Conservation (phyloP, 2,113 vertebrate species). For the Phasianus colchicus region DNA sequence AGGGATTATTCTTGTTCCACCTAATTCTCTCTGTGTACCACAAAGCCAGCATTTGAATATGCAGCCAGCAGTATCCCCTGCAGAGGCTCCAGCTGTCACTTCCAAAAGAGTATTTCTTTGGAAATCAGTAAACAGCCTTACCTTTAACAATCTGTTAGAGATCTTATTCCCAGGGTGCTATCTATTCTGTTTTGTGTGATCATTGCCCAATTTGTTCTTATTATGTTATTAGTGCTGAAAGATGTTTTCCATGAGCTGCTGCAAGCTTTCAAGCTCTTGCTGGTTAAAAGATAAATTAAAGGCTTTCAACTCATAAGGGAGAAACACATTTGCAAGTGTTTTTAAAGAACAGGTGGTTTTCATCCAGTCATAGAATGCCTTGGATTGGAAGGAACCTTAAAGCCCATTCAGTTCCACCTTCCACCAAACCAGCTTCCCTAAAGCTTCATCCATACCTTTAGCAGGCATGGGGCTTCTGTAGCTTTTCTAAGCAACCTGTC, state of each 20-base stretch:
- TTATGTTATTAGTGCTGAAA: conserved; percentile 59
- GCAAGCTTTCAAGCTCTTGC: conserved; percentile 19
- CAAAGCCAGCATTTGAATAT: neutral
- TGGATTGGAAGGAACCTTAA: neutral
- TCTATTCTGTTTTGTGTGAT: conserved; percentile 35
- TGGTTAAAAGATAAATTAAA: conserved; percentile 34
- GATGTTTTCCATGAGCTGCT: conserved; percentile 49
- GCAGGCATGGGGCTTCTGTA: neutral
- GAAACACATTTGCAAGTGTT: neutral
- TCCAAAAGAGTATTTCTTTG: conserved; percentile 21
- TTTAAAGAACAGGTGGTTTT: neutral
- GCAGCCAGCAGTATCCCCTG: conserved; percentile 27
- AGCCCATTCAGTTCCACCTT: neutral
- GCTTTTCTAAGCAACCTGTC: neutral
- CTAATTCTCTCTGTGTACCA: neutral
- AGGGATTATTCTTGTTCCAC: conserved; percentile 7
- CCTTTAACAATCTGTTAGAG: conserved; percentile 25
- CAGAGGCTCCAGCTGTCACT: conserved; percentile 48
- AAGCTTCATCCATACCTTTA: neutral
- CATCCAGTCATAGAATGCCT: neutral
- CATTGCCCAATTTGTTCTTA: conserved; percentile 60
- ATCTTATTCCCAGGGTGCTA: neutral
- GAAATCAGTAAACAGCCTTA: conserved; percentile 49
- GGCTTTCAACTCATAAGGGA: conserved; percentile 21
- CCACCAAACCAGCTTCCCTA: neutral